Conservation (phyloP, 2,797 vertebrate genomes). For the Oophaga sylvatica region DNA sequence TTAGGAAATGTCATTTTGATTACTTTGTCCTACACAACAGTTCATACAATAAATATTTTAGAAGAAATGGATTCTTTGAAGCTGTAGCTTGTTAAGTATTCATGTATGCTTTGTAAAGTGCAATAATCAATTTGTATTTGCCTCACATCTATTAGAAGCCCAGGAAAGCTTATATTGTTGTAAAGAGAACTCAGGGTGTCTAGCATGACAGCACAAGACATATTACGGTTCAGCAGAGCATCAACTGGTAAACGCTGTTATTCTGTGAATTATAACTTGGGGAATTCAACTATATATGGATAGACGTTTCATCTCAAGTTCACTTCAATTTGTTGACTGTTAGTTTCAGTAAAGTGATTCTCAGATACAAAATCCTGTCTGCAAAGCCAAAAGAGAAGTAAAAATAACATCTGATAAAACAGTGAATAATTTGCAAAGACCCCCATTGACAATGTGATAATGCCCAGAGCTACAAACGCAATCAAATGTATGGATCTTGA, state of each 20-base stretch:
- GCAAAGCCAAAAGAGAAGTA: background rate
- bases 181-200: conserved; percentile 46
- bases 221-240: conserved; percentile 58
- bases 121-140: conserved; percentile 50
- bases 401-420: background rate
- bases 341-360: conserved; percentile 27
- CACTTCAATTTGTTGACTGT: conserved; percentile 50
- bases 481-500: background rate
- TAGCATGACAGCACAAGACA: conserved; percentile 58
- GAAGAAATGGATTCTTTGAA: conserved; percentile 1
- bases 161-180: conserved; percentile 48
- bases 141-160: conserved; percentile 49
- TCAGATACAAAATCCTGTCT: conserved; percentile 19
- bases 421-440: background rate
- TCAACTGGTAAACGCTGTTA: conserved; percentile 58
- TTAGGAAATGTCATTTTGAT: conserved; percentile 4
- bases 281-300: conserved; percentile 55
- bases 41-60: conserved; percentile 10
- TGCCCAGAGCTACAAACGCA: background rate
- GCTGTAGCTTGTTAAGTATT: conserved; percentile 21
- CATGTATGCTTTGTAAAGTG: conserved; percentile 28
- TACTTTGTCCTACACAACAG: background rate
- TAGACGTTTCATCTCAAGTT: conserved; percentile 55
- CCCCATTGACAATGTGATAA: background rate
- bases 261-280: conserved; percentile 59